phyloP scores from a whole-genome alignment of 1,140 invertebrate genomes.

The Drosophila kikkawai region DNA sequence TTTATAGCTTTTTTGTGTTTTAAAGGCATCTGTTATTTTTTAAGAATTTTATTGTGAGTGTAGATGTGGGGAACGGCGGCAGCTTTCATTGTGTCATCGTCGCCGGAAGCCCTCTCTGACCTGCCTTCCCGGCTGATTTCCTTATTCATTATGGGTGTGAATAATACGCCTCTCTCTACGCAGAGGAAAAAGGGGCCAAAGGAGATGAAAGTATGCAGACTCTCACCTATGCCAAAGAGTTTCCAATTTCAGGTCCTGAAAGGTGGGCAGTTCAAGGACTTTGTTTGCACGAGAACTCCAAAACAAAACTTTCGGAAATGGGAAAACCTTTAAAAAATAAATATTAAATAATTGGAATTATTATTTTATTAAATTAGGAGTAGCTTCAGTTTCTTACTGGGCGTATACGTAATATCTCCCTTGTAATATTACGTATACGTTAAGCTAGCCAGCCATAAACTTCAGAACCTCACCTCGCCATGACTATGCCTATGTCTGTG shows the following conservation, averaged over 20 bases:
- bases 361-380: not conserved
- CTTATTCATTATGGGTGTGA: constrained; percentile 72
- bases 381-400: not conserved
- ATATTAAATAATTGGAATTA: not conserved
- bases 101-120: constrained; percentile 35
- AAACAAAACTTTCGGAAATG: not conserved
- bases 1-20: no score
- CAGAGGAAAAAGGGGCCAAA: constrained; percentile 10
- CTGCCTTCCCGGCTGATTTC: constrained; percentile 24
- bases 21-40: not conserved
- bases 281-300: no score
- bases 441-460: not conserved
- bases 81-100: constrained; percentile 58
- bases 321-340: not conserved
- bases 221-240: constrained; percentile 28
- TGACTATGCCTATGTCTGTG: constrained; percentile 27
- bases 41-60: not conserved
- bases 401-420: not conserved
- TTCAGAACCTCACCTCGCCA: constrained; percentile 23
- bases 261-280: not conserved
- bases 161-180: constrained; percentile 62
- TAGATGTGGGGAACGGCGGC: constrained; percentile 13
- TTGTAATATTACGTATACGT: not conserved
- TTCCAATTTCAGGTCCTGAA: constrained; percentile 5
- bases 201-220: not conserved